Percentiles rank a stretch among this genome's conserved stretches.
Conservation (phyloP, 2,113 vertebrate species). For the Calypte anna region DNA sequence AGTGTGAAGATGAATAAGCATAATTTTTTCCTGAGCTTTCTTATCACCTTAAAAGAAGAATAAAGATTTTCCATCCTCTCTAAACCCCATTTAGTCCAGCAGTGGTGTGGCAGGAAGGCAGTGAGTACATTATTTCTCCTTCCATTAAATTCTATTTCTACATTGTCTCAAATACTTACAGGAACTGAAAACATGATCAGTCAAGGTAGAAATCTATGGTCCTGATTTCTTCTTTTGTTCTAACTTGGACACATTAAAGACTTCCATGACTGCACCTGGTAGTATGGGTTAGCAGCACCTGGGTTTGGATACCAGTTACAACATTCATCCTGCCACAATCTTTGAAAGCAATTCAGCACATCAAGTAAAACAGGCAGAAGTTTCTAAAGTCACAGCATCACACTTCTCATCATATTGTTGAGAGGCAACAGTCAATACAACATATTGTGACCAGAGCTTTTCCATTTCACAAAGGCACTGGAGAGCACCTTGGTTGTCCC, state of each 20-base stretch:
- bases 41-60: not conserved
- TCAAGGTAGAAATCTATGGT: not conserved
- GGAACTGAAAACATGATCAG: not conserved
- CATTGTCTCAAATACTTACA: not conserved
- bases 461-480: not conserved
- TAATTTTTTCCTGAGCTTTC: not conserved
- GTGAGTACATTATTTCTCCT: not conserved
- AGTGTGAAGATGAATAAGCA: not conserved
- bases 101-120: not conserved
- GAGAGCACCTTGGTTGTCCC: not conserved
- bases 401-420: not conserved
- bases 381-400: not conserved
- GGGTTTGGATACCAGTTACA: not conserved
- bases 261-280: not conserved
- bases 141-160: constrained; percentile 26
- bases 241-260: not conserved
- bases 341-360: not conserved
- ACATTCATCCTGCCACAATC: not conserved
- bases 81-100: not conserved
- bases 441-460: not conserved
- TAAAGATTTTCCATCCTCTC: not conserved
- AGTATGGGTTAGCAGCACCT: not conserved
- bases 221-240: not conserved
- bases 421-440: not conserved
- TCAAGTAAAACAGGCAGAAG: not conserved